These are phyloP conservation scores for Podarcis lilfordi DNA, from an alignment of 2,797 vertebrate species.

Conservation along the genomic window DNA sequence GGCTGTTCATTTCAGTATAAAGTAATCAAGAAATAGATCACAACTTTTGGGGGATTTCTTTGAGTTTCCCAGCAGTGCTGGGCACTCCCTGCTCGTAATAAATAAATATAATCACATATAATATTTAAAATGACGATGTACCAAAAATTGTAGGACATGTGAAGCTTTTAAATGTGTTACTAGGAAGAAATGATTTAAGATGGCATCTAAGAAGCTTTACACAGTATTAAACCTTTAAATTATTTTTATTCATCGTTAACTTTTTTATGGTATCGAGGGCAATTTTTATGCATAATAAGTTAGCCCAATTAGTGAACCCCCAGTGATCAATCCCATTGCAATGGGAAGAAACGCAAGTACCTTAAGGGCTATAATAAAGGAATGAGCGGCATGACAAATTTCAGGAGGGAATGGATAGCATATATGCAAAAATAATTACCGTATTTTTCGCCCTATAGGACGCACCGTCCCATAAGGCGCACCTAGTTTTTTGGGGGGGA, in stretches of 20 bases:
- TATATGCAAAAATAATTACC: rapidly evolving
- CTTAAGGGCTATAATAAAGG: neutral
- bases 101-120: neutral
- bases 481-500: too few relatives aligned
- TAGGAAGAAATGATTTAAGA: neutral
- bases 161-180: neutral
- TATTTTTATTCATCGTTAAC: neutral
- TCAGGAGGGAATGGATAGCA: neutral
- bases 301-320: conserved; percentile 1
- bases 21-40: neutral
- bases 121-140: neutral
- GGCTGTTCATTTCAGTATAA: neutral
- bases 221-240: conserved; percentile 3
- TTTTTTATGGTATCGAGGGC: neutral
- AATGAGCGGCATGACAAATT: too few relatives aligned
- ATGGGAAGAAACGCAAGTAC: neutral
- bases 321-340: neutral
- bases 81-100: neutral
- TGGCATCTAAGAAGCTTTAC: neutral
- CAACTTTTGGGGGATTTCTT: too few relatives aligned
- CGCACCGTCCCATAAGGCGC: too few relatives aligned
- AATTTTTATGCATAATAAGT: neutral
- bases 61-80: too few relatives aligned
- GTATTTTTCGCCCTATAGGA: too few relatives aligned
- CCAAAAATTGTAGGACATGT: neutral